A percentile compares a stretch with the other conserved stretches of the same genome.
phyloP scores from a whole-genome alignment of 2,797 vertebrate genomes.

The Cynodonichthys magdalenae region DNA sequence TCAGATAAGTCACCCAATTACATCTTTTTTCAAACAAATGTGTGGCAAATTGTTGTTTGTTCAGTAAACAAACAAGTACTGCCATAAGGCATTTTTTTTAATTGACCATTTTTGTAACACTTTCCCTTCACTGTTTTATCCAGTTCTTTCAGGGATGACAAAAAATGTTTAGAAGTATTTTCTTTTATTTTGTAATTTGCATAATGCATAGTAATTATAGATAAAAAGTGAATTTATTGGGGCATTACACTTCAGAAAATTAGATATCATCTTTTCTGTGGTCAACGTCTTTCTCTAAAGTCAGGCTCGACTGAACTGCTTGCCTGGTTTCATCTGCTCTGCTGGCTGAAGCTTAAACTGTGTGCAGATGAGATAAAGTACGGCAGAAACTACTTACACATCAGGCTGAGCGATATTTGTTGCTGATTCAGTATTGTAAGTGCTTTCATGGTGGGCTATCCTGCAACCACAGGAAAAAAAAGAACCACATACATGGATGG shows the following conservation, averaged over 20 bases:
- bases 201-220: neutral
- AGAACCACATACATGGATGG: conserved; percentile 52
- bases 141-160: no score
- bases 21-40: no score
- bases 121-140: no score
- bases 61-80: no score
- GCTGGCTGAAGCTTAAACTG: conserved; percentile 44
- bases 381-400: conserved; percentile 13
- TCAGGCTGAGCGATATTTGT: conserved; percentile 45
- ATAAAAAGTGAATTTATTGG: conserved; percentile 17
- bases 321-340: conserved; percentile 56
- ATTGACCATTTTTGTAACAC: no score
- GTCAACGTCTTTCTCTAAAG: conserved; percentile 34
- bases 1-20: no score
- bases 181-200: neutral
- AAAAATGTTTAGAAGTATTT: neutral
- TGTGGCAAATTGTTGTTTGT: no score
- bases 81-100: no score
- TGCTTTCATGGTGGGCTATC: conserved; percentile 68
- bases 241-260: conserved; percentile 5
- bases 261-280: conserved; percentile 30
- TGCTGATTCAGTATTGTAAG: conserved; percentile 72
- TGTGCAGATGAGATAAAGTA: conserved; percentile 19
- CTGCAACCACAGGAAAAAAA: conserved; percentile 63
- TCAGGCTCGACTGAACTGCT: conserved; percentile 27